Base-by-base conservation (phyloP, 30 jellyfish, hydroid and myxozoan genomes). In the Aurelia coerulea region DNA sequence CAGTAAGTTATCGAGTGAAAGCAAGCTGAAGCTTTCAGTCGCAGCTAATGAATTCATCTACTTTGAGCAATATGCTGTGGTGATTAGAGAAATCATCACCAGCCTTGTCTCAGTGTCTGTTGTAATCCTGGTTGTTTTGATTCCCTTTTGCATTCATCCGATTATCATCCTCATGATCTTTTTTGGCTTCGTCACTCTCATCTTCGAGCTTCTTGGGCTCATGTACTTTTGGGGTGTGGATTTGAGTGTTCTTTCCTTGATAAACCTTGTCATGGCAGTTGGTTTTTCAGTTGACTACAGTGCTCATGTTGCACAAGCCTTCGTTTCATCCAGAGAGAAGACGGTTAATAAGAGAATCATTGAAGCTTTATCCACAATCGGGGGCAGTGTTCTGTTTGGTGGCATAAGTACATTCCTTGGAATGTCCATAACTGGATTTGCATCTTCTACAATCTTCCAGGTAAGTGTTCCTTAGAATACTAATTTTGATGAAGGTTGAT, bases 341-440 rank as follows among this genome's bases (percentile, higher is more conserved):
- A 63, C 95, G 31, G 79, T 52, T 1, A 46, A 86, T 59, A 32
- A 65, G 58, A 80, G 79, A 10, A 86, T 86, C 37, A 51, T 74
- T 1, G 90, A 86, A 4, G 89, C 95, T 10, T 49, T 86, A 32
- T 33, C 60, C 10, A 74, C 95, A 31, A 74, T 75, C 65, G 95
- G 95, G 13, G 90, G 80, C 1, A 86, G 95, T 39, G 95, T 86
- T 14, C 65, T 86, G 37, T 59, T 76, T 31, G 95, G 95, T 8
- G 90, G 90, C 35, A 53, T 63, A 5, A 87, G 96, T 80, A 87
- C 96, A 2, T 87, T 87, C 41, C 71, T 87, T 58, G 96, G 96
- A 52, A 87, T 87, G 73, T 29, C 85, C 5, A 12, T 85, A 14
- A 87, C 86, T 67, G 96, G 85, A 54, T 87, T 87, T 67, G 90